phyloP scores from a whole-genome alignment of 2,888 invertebrate genomes.

The Megaustenia siamemsis region DNA sequence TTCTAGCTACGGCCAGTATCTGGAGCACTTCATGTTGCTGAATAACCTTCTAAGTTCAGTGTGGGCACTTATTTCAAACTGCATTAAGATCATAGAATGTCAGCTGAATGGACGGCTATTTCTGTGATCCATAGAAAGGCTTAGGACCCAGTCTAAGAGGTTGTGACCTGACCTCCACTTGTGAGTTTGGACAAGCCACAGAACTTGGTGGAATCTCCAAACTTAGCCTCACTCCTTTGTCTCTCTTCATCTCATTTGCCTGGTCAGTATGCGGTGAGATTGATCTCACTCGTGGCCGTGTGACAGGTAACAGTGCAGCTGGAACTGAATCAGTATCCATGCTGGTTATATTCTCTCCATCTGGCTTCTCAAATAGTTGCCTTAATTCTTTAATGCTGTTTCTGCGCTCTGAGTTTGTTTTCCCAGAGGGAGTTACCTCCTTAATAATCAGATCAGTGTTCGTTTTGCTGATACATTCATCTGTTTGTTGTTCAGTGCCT shows the following conservation, averaged over 20 bases:
- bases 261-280: not conserved
- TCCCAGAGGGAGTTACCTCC: conserved; percentile 25
- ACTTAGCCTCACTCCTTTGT: conserved; percentile 58
- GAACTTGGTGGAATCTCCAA: conserved; percentile 65
- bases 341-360: conserved; percentile 46
- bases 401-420: conserved; percentile 61
- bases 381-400: conserved; percentile 76
- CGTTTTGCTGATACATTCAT: not conserved
- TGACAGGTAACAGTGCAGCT: conserved; percentile 49
- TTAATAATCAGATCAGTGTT: not conserved
- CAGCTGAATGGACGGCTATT: too few relatives aligned
- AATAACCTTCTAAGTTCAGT: too few relatives aligned
- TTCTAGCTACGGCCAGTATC: too few relatives aligned
- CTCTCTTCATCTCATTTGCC: conserved; percentile 9
- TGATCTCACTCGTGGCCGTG: conserved; percentile 45
- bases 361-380: conserved; percentile 70
- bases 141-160: conserved; percentile 73
- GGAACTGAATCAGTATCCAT: conserved; percentile 34
- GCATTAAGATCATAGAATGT: too few relatives aligned
- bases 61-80: too few relatives aligned
- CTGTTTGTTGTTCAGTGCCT: not conserved
- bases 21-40: too few relatives aligned
- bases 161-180: conserved; percentile 58
- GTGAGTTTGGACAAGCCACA: conserved; percentile 37
- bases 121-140: conserved; percentile 72